A percentile compares a stretch with the other conserved stretches of the same genome.
phyloP scores from a whole-genome alignment of 2,888 invertebrate genomes.

The Xanthorhoe designata region DNA sequence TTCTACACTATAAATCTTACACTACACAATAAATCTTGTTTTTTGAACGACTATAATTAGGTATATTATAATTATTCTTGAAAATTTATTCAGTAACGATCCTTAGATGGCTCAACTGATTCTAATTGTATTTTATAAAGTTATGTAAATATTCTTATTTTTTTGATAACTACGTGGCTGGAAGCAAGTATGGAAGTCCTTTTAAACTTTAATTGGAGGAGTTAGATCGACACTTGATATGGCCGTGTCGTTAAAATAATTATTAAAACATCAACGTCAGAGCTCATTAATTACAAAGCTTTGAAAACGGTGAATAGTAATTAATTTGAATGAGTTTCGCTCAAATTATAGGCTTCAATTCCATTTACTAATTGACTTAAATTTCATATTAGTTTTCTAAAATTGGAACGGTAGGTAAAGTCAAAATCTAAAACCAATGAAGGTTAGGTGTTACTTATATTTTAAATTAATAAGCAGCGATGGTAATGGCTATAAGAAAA shows the following conservation, averaged over 20 bases:
- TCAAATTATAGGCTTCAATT: background rate
- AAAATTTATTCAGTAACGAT: too few relatives aligned
- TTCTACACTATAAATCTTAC: too few relatives aligned
- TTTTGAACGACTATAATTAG: too few relatives aligned
- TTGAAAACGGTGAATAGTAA: constrained; percentile 1
- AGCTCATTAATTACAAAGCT: constrained; percentile 22
- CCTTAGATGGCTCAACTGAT: too few relatives aligned
- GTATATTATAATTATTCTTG: too few relatives aligned
- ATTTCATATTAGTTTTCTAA: background rate
- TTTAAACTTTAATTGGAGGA: constrained; percentile 56
- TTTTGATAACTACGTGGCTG: constrained; percentile 12
- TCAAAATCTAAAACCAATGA: background rate
- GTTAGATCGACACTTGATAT: constrained; percentile 31
- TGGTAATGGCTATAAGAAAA: too few relatives aligned
- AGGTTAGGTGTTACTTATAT: too few relatives aligned
- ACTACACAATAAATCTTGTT: too few relatives aligned
- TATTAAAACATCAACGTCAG: constrained; percentile 19
- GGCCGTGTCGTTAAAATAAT: constrained; percentile 26
- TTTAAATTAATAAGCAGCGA: too few relatives aligned
- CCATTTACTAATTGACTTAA: background rate
- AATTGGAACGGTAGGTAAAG: background rate
- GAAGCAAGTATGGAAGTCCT: constrained; percentile 27
- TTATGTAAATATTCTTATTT: background rate
- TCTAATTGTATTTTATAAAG: background rate
- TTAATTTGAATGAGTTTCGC: constrained; percentile 11